Evolutionary conservation across 1,140 invertebrate genomes (phyloP), one percentile per base, ranked within the genome.

Genomic region (Drosophila equinoxialis): DNA sequence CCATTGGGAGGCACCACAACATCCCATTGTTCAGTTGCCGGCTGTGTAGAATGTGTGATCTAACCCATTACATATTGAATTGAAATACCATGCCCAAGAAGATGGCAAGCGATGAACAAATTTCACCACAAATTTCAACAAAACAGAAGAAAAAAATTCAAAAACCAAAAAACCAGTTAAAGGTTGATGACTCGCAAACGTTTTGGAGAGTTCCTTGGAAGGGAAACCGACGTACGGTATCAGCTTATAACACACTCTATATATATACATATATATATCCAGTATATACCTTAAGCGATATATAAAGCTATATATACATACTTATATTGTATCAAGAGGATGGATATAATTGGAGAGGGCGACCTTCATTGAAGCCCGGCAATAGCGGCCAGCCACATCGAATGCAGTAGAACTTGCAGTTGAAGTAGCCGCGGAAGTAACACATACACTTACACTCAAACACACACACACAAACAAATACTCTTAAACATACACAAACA

Each of bases 11-110:
- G 90, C 91, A 57, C 91, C 93, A 3, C 91, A 93, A 48, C 91
- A 93, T 51, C 94, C 94, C 65, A 93, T 94, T 68, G 93, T 94
- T 58, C 93, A 94, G 85, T 75, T 94, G 62, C 94, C 94, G 20
- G 93, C 93, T 68, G 93, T 94, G 92, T 94, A 94, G 93, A 74
- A 26, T 13, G 11, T 39, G 10, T 13, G 37, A 4, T 26, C 54
- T 35, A 42, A 42, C 23, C 35, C 41, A 58, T 13, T 17, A 65
- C 5, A 62, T 37, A 59, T 20, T 65, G 41, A 77, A 84, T 73
- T 84, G 79, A 77, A 86, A 74, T 39, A 39, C 76, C 65, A 67
- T 59, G 74, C 81, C 84, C 71, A 35, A 30, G 6, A 41, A 30
- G 57, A 70, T 84, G 83, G 79, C 83, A 77, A 71, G 70, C 58